Evolutionary conservation across 2,113 vertebrate genomes (phyloP).

Genomic region (Brachyistius frenatus): DNA sequence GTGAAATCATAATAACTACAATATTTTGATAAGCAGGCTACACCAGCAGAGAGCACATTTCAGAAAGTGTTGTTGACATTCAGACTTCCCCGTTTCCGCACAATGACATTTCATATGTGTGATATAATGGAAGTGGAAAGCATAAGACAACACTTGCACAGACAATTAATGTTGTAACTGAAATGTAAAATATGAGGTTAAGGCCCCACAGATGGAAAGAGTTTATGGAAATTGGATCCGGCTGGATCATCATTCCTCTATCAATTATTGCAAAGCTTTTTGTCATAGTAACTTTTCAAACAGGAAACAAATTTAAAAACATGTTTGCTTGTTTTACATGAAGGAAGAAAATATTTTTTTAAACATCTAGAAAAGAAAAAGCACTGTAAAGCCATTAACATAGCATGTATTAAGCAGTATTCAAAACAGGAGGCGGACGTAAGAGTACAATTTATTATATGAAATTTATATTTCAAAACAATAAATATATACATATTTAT

Average conservation of each 20-base stretch:
- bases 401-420: no score
- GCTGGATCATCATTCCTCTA: neutral
- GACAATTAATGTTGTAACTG: constrained; percentile 45
- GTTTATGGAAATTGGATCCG: neutral
- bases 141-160: constrained; percentile 20
- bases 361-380: no score
- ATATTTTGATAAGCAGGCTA: constrained; percentile 33
- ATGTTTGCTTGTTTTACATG: no score
- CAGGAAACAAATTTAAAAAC: neutral
- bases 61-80: constrained; percentile 33
- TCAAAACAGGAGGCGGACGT: no score
- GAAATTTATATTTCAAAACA: no score
- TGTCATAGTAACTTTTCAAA: neutral
- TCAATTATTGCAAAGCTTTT: neutral
- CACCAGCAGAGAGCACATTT: constrained; percentile 23
- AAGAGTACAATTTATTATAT: no score
- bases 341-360: no score
- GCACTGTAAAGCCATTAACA: no score
- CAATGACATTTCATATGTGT: constrained; percentile 32
- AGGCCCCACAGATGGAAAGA: constrained; percentile 37
- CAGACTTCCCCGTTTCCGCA: neutral
- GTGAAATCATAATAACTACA: constrained; percentile 16
- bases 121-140: constrained; percentile 39
- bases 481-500: no score
- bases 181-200: constrained; percentile 11